Conservation (phyloP, 2,888 invertebrate genomes). For the Dicyrtomina minuta region DNA sequence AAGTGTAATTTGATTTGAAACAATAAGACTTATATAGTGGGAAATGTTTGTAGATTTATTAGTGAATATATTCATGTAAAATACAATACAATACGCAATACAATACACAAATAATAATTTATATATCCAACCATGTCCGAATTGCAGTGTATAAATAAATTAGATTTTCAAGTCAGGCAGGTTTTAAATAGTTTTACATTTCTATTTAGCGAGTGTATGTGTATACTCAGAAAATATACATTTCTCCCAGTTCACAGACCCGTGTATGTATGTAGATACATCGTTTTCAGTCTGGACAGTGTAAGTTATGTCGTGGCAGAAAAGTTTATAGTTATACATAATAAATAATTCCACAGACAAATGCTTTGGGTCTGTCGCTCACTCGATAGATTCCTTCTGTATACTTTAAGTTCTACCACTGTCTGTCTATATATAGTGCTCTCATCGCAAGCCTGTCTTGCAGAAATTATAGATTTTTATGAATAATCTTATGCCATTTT, state of each 20-base stretch:
- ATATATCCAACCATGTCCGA: background rate
- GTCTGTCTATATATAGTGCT: too few species aligned
- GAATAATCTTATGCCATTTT: too few species aligned
- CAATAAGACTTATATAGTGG: background rate
- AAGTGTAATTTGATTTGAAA: background rate
- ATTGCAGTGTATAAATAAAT: conserved; percentile 20
- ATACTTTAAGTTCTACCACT: too few species aligned
- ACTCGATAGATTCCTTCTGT: too few species aligned
- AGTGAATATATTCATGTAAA: background rate
- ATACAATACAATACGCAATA: background rate
- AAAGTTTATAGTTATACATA: too few species aligned
- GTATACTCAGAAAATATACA: background rate
- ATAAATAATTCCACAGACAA: too few species aligned
- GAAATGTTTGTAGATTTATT: conserved; percentile 12
- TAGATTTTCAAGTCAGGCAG: conserved; percentile 16
- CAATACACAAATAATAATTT: conserved; percentile 8
- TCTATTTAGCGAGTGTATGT: background rate
- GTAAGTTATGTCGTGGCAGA: too few species aligned
- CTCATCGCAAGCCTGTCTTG: too few species aligned
- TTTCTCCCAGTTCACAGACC: background rate
- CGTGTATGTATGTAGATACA: too few species aligned
- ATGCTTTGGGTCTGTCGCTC: too few species aligned
- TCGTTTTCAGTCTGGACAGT: too few species aligned
- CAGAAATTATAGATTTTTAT: too few species aligned
- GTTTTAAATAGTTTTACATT: conserved; percentile 13